These are phyloP conservation scores for Sycophaga agraensis DNA, from an alignment of 1,140 invertebrate genomes.

Conservation along the genomic window DNA sequence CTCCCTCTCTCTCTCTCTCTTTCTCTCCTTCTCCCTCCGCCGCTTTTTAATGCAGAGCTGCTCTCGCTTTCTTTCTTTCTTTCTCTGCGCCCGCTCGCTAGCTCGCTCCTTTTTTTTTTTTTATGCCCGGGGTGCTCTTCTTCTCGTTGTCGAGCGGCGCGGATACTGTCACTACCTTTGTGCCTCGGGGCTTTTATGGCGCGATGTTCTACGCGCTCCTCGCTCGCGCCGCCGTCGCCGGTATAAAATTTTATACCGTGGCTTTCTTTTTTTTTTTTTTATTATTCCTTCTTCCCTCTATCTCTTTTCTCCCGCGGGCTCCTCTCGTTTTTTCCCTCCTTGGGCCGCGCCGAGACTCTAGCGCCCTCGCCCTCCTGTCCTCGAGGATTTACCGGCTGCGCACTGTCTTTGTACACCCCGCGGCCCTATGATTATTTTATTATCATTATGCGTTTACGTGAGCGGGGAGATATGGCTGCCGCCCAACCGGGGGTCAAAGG, in stretches of 20 bases:
- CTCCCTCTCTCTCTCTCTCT: slow-evolving; percentile 9
- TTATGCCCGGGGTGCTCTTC: slow-evolving; percentile 25
- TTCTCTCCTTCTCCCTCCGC: slow-evolving; percentile 15
- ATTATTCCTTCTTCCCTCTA: neutral
- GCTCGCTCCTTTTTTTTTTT: slow-evolving; percentile 1
- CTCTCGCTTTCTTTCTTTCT: neutral
- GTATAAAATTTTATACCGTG: slow-evolving; percentile 23
- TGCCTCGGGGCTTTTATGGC: neutral
- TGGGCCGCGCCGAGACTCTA: neutral
- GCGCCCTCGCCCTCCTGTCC: neutral
- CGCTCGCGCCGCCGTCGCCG: neutral
- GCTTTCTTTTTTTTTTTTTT: no score
- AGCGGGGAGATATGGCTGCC: neutral
- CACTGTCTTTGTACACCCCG: no score
- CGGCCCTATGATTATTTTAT: no score
- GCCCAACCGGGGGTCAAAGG: neutral
- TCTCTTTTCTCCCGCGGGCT: neutral
- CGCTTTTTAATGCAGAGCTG: neutral
- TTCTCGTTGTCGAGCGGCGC: slow-evolving; percentile 6
- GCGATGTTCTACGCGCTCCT: neutral
- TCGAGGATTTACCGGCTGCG: slow-evolving; percentile 15
- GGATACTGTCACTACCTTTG: slow-evolving; percentile 27
- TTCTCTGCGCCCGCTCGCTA: neutral
- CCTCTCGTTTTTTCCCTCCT: neutral
- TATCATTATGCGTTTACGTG: neutral